Evolutionary conservation across 2,888 invertebrate species (phyloP).

Genomic region (Kuschelorhynchus macadamiae): DNA sequence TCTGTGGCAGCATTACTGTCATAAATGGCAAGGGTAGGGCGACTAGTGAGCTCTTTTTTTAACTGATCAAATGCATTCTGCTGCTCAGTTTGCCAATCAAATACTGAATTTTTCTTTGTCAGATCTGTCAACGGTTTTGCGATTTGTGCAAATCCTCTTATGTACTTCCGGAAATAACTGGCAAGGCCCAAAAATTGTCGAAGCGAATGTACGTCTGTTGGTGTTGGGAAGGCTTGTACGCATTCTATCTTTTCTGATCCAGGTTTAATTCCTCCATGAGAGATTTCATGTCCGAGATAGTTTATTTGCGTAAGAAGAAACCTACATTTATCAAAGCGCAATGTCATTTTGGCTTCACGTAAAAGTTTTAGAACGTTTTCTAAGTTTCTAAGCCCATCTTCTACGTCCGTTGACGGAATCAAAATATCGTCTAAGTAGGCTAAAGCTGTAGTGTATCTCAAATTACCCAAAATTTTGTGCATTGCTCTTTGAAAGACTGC

Average conservation of each 20-base stretch:
- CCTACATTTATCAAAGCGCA: slow-evolving; percentile 45
- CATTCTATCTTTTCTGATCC: slow-evolving; percentile 1
- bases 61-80: slow-evolving; percentile 1
- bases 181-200: slow-evolving; percentile 24
- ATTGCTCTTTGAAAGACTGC: slow-evolving; percentile 35
- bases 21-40: background rate
- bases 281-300: slow-evolving; percentile 46
- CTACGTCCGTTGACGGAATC: slow-evolving; percentile 37
- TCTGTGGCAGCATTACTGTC: background rate
- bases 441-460: background rate
- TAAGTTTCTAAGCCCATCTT: slow-evolving; percentile 32
- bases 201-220: slow-evolving; percentile 15
- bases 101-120: background rate
- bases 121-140: background rate
- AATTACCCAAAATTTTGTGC: slow-evolving; percentile 1
- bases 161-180: no score
- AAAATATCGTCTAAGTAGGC: slow-evolving; percentile 43
- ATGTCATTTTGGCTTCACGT: background rate
- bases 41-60: background rate
- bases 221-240: slow-evolving; percentile 12
- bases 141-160: background rate
- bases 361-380: slow-evolving; percentile 21
- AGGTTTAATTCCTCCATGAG: slow-evolving; percentile 12
- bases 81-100: slow-evolving; percentile 5
- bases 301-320: no score